phyloP scores from a whole-genome alignment of 2,113 vertebrate species.

The Egretta garzetta region DNA sequence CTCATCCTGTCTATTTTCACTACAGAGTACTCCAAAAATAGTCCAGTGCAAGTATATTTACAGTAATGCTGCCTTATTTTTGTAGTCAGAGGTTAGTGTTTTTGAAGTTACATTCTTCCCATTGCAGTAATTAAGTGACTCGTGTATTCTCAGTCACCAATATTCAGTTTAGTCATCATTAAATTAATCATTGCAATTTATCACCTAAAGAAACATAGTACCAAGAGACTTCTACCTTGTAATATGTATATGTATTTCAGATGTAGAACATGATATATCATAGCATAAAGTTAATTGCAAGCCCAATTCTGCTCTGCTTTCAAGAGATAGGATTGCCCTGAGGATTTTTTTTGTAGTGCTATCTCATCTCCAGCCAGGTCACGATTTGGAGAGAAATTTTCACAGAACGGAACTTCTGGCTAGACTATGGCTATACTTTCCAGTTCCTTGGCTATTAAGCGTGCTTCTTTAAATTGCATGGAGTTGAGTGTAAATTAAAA shows the following conservation, averaged over 20 bases:
- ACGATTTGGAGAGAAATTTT: background rate
- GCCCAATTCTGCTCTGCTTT: background rate
- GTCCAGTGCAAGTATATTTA: background rate
- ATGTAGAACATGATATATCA: background rate
- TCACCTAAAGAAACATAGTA: background rate
- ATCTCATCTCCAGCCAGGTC: background rate
- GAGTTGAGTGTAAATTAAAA: background rate
- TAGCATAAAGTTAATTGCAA: background rate
- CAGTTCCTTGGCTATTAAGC: background rate
- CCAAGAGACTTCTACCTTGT: background rate
- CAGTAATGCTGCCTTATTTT: background rate
- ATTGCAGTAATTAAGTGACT: background rate
- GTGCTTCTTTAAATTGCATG: background rate
- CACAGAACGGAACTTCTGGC: background rate
- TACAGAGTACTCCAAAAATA: background rate
- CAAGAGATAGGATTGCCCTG: background rate
- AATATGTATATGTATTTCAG: background rate
- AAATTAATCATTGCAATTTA: background rate
- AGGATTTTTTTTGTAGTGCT: background rate
- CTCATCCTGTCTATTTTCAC: background rate
- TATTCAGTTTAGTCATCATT: background rate
- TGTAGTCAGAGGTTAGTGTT: background rate
- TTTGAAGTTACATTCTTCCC: background rate
- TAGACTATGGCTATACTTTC: background rate
- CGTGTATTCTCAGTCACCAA: fast-evolving